Evolutionary conservation across 2,113 vertebrate genomes (phyloP).

Genomic region (Genyomyrus donnyi): DNA sequence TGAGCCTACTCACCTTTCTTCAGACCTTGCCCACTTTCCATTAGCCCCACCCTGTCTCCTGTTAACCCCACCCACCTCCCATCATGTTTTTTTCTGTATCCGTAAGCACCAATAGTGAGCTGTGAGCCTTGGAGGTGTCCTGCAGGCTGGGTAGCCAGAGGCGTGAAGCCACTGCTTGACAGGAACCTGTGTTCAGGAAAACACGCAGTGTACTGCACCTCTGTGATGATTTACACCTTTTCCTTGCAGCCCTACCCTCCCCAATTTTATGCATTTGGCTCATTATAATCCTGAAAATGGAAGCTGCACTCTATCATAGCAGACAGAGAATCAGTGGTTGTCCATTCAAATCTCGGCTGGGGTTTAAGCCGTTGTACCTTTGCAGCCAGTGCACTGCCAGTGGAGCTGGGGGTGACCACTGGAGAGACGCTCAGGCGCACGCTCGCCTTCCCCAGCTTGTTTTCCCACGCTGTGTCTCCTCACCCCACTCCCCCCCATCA

Average conservation of each 20-base stretch:
- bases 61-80: not conserved
- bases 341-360: not conserved
- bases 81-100: not conserved
- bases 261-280: not conserved
- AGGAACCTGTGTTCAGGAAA: conserved; percentile 43
- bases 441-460: not conserved
- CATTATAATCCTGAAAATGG: not conserved
- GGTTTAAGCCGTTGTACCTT: not conserved
- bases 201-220: conserved; percentile 53
- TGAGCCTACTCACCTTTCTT: not conserved
- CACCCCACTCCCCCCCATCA: not conserved
- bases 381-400: not conserved
- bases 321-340: not conserved
- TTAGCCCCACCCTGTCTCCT: not conserved
- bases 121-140: not conserved
- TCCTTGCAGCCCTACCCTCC: conserved; percentile 40
- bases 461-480: not conserved
- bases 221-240: conserved; percentile 42
- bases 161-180: conserved; percentile 16
- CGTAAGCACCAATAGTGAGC: not conserved
- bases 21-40: not conserved
- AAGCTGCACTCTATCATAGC: not conserved
- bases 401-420: not conserved
- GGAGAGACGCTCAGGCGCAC: not conserved
- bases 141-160: conserved; percentile 23